A percentile compares a stretch with the other conserved stretches of the same genome.
Evolutionary conservation across 1,140 invertebrate genomes (phyloP).

Genomic region (Zaprionus ornatus): DNA sequence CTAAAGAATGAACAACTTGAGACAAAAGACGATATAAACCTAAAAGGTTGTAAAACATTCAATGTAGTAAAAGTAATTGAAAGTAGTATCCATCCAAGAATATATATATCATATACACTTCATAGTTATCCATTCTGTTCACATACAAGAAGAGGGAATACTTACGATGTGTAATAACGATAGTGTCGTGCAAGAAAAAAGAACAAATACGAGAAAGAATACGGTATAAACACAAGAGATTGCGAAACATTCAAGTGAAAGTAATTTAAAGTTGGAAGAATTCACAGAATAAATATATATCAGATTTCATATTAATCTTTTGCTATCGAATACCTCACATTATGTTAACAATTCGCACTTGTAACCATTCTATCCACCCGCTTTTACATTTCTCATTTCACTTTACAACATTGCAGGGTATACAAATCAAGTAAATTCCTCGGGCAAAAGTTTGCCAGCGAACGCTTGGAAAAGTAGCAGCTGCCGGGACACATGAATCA

Average conservation of each 20-base stretch:
- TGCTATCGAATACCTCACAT: too few species aligned
- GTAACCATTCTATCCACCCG: too few species aligned
- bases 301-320: too few species aligned
- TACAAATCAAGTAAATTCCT: conserved; percentile 39
- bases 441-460: conserved; percentile 41
- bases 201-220: neutral
- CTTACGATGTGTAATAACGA: neutral
- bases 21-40: too few species aligned
- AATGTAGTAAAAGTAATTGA: too few species aligned
- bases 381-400: neutral
- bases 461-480: conserved; percentile 65
- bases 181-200: neutral
- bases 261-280: neutral
- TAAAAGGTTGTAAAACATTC: too few species aligned
- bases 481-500: conserved; percentile 80
- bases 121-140: too few species aligned
- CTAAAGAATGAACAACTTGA: too few species aligned
- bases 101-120: too few species aligned
- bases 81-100: too few species aligned
- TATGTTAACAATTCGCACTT: too few species aligned
- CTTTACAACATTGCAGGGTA: conserved; percentile 24
- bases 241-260: neutral
- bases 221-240: neutral
- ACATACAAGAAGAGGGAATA: neutral
- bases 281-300: too few species aligned